A percentile compares a stretch with the other conserved stretches of the same genome.
phyloP scores from a whole-genome alignment of 2,113 vertebrate species.

The Ameiurus melas region DNA sequence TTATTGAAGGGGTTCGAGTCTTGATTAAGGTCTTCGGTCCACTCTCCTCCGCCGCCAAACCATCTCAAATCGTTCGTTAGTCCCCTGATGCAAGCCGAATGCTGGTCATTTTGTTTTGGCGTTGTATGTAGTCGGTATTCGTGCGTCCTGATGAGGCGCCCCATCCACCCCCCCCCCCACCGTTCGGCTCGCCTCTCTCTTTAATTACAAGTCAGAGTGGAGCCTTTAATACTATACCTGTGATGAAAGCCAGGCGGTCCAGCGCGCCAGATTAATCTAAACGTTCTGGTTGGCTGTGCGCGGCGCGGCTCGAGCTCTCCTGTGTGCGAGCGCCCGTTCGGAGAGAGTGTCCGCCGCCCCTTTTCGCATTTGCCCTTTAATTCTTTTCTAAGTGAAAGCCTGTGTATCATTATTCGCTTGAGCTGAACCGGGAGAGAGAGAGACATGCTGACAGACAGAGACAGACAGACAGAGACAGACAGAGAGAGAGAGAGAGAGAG shows the following conservation, averaged over 20 bases:
- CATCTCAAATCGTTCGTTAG: not conserved
- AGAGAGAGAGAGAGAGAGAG: conserved; percentile 20
- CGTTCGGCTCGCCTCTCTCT: conserved; percentile 13
- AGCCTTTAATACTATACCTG: conserved; percentile 47
- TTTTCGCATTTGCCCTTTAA: conserved; percentile 66
- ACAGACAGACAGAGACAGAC: conserved; percentile 44
- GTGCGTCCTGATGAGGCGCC: conserved; percentile 3
- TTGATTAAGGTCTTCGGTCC: not conserved
- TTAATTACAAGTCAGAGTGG: conserved; percentile 46
- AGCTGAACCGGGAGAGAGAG: conserved; percentile 56
- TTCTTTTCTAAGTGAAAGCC: conserved; percentile 71
- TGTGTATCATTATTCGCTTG: conserved; percentile 71
- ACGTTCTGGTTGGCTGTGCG: conserved; percentile 53
- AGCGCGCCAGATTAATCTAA: conserved; percentile 53
- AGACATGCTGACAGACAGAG: not conserved
- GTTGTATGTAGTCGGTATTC: not conserved
- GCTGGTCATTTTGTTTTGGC: not conserved
- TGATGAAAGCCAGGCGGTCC: conserved; percentile 51
- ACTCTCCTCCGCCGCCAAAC: too few relatives aligned
- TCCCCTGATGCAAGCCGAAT: not conserved
- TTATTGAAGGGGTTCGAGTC: not conserved
- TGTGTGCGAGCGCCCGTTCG: conserved; percentile 40
- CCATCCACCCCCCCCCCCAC: not conserved
- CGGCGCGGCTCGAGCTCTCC: conserved; percentile 25
- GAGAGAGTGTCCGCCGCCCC: conserved; percentile 53